Evolutionary conservation across 2,888 invertebrate species (phyloP), one percentile per base, ranked within the genome.

Genomic region (Byasa hedistus): DNA sequence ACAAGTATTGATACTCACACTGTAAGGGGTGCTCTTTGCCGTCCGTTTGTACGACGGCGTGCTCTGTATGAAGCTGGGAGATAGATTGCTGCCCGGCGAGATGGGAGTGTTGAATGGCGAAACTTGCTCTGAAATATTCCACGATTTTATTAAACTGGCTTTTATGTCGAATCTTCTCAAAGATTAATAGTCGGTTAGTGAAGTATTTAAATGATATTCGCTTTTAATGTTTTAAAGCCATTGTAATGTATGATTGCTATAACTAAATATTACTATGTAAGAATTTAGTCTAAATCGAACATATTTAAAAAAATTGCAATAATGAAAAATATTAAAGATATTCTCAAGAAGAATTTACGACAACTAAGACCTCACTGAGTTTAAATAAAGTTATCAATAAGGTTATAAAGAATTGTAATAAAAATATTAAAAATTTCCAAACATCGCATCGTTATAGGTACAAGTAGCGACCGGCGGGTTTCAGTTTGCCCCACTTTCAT

Each of bases 41-140:
- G 84, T 77, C 58, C 91, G 79, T 73, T 89, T 91, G 76, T 82
- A 88, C 2, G 85, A 80, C 24, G 90, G 89, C 55, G 88, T 84
- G 10, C 82, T 77, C 72, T 89, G 89, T 58, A 90, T 79, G 79
- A 81, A 90, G 65, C 77, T 84, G 3, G 89, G 89, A 8, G 91
- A 91, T 56, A 89, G 76, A 73, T 89, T 85, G 69, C 69, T 79
- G 68, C 80, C 79, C 5, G 91, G 89, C 32, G 91, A 91, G 70
- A 89, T 87, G 21, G 87, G 85, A 55, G 90, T 82, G 76, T 79
- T 85, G 79, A 90, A 91, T 56, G 91, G 88, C 1, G 91, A 88
- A 52, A 74, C 72, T 75, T 85, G 87, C 71, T 84, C 90, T 91
- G 80, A 64, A 79, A 79, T 51, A 27, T 19, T 27, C n/a, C 24